phyloP scores from a whole-genome alignment of 2,888 invertebrate species.

The Nebria brevicollis region DNA sequence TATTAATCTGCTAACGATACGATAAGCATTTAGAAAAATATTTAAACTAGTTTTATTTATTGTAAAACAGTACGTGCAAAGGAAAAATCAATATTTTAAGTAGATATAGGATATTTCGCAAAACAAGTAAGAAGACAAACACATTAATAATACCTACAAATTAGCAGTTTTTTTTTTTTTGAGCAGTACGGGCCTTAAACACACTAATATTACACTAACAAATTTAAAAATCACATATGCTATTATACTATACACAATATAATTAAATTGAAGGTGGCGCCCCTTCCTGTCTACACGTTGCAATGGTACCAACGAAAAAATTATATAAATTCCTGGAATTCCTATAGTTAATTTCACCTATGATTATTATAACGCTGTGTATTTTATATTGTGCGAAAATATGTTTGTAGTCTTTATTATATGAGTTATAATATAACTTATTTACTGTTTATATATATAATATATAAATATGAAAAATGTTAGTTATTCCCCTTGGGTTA shows the following conservation, averaged over 20 bases:
- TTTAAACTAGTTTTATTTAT: not conserved
- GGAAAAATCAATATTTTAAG: slow-evolving; percentile 14
- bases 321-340: not conserved
- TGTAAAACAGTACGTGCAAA: not conserved
- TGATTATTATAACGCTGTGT: not conserved
- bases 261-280: slow-evolving; percentile 18
- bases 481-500: not conserved
- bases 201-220: not conserved
- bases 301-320: slow-evolving; percentile 4
- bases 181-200: not conserved
- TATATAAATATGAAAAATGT: not conserved
- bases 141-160: not conserved
- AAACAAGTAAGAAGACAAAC: not conserved
- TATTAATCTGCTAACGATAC: not conserved
- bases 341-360: not conserved
- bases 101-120: not conserved
- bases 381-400: not conserved
- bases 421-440: no score
- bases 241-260: slow-evolving; percentile 7
- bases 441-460: not conserved
- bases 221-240: slow-evolving; percentile 6
- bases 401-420: no score
- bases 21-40: slow-evolving; percentile 4
- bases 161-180: not conserved
- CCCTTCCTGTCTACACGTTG: not conserved